Evolutionary conservation across 2,797 vertebrate species (phyloP).

Genomic region (Acrossocheilus fasciatus): DNA sequence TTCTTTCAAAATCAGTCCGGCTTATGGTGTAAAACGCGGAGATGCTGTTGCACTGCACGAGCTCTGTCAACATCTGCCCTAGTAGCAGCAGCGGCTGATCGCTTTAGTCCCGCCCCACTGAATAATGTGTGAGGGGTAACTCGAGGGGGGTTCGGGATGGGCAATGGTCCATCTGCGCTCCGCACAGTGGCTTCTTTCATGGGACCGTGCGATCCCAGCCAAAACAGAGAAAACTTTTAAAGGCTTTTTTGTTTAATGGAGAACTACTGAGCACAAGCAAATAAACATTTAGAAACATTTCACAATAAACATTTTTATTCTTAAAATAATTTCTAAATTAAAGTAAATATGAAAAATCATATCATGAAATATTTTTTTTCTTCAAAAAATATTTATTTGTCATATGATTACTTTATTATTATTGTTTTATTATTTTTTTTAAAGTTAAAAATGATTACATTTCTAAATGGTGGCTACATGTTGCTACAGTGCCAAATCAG

Average conservation of each 20-base stretch:
- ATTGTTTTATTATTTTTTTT: neutral
- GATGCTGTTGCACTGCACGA: slow-evolving; percentile 7
- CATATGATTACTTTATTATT: neutral
- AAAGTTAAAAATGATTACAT: too few relatives aligned
- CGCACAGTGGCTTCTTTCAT: slow-evolving; percentile 20
- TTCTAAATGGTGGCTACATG: neutral
- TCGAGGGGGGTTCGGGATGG: slow-evolving; percentile 56
- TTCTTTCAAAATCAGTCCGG: neutral
- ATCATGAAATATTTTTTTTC: neutral
- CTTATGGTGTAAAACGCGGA: neutral
- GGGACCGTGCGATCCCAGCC: neutral
- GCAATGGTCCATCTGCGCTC: slow-evolving; percentile 27
- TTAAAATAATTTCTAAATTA: neutral
- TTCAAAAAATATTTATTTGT: neutral
- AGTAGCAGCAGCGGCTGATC: slow-evolving; percentile 1
- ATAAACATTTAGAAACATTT: neutral
- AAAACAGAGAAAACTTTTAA: slow-evolving; percentile 15
- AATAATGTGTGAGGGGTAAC: slow-evolving; percentile 62
- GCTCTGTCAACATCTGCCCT: slow-evolving; percentile 14
- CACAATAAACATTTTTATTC: neutral
- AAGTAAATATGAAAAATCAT: neutral
- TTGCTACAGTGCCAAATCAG: neutral
- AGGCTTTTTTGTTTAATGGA: slow-evolving; percentile 1
- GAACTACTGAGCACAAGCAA: neutral
- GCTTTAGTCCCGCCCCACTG: slow-evolving; percentile 74